Evolutionary conservation across 2,113 vertebrate species (phyloP), one percentile per base, ranked within the genome.

Genomic region (Cyphotilapia sp.): DNA sequence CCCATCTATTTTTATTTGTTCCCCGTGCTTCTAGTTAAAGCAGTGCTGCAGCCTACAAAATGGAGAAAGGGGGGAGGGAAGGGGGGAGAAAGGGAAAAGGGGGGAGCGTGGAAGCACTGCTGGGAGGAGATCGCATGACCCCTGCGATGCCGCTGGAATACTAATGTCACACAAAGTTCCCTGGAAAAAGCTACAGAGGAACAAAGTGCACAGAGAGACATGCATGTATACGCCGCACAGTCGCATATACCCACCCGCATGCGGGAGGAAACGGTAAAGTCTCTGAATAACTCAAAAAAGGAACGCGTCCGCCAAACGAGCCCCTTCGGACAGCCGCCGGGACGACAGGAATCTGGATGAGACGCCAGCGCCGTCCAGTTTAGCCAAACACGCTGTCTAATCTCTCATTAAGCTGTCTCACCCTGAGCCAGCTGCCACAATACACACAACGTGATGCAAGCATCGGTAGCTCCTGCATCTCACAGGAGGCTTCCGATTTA

Each of bases 1-100:
- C 93, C 91, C 93, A 93, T 94, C 94, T 95, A 94, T 94, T 95
- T 95, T 94, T 94, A 95, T 95, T 95, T 94, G 90, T 92, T 92
- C 93, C 93, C 88, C 74, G 87, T 90, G 93, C 90, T 84, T 92
- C 92, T 91, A 92, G 87, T 93, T 94, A 94, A 92, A 92, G 90
- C 92, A 84, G 63, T 85, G 88, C 92, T 92, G 93, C 84, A 93
- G 90, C 90, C 91, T 87, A 85, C 92, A 93, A 85, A 90, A 93
- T 87, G 92, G 89, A 91, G 89, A 85, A 53, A 56, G 87, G 81
- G 84, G 81, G 84, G 71, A 40, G 82, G 40, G 74, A 10, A 12
- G 33, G 63, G 86, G 71, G 33, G 85, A 12, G 54, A 57, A 45
- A 61, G 56, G 33, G 74, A 45, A 35, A 16, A 40, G 2, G n/a